Evolutionary conservation across 1,140 invertebrate genomes (phyloP).

Genomic region (Nixonia krombeini): DNA sequence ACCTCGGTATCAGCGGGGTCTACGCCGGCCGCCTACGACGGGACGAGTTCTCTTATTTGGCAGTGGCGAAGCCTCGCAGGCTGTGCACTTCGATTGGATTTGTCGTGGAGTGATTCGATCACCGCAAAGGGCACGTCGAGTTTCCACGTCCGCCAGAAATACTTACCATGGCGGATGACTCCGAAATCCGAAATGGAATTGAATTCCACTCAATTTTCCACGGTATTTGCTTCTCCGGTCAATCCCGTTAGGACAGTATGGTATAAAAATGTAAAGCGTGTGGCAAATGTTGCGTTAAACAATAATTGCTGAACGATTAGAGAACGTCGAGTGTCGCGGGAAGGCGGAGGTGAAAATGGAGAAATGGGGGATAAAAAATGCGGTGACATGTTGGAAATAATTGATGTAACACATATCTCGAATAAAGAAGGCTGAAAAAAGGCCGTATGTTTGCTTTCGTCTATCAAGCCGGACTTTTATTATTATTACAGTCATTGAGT

Average conservation of each 20-base stretch:
- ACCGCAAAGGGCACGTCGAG: slow-evolving; percentile 54
- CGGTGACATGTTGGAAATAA: slow-evolving; percentile 1
- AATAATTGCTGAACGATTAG: too few species aligned
- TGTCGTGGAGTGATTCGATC: slow-evolving; percentile 54
- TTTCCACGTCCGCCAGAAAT: slow-evolving; percentile 39
- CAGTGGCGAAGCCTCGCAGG: slow-evolving; percentile 19
- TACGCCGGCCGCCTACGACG: slow-evolving; percentile 53
- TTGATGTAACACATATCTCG: slow-evolving; percentile 2
- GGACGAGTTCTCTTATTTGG: slow-evolving; percentile 57
- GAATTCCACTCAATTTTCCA: too few species aligned
- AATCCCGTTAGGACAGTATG: too few species aligned
- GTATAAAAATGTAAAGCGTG: too few species aligned
- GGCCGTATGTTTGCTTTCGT: background rate
- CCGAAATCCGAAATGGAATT: too few species aligned
- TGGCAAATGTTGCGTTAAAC: too few species aligned
- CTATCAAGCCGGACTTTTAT: slow-evolving; percentile 14
- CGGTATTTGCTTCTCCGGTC: too few species aligned
- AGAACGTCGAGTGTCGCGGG: too few species aligned
- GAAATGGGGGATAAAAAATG: too few species aligned
- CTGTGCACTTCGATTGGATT: slow-evolving; percentile 56
- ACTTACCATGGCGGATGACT: slow-evolving; percentile 22
- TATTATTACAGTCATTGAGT: slow-evolving; percentile 31
- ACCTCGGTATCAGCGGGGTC: slow-evolving; percentile 13
- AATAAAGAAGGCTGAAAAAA: slow-evolving; percentile 1
- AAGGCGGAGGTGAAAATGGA: too few species aligned